Percentiles rank a stretch among this genome's conserved stretches.
Evolutionary conservation across 2,113 vertebrate genomes (phyloP).

Genomic region (Gasterosteus nipponicus): DNA sequence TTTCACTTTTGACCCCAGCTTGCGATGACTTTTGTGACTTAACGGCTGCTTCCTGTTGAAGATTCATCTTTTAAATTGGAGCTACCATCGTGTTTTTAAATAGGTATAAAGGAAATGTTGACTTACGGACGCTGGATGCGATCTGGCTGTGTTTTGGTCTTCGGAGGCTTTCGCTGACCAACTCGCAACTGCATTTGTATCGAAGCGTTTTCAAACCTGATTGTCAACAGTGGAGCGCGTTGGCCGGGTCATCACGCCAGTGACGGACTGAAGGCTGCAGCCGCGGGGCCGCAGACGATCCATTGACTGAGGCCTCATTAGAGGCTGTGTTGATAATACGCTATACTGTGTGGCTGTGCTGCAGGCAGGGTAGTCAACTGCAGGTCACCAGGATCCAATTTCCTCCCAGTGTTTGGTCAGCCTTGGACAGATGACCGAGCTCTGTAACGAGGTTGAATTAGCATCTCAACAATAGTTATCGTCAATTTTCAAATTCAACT

Average conservation of each 20-base stretch:
- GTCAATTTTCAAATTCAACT: no score
- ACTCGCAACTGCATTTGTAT: background rate
- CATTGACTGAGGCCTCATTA: background rate
- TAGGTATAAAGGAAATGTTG: conserved; percentile 9
- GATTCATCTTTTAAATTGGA: conserved; percentile 3
- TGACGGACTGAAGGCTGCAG: background rate
- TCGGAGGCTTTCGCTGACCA: background rate
- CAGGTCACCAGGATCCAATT: background rate
- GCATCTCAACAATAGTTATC: no score
- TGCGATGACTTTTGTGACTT: background rate
- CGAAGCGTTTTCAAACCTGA: background rate
- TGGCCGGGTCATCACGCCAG: background rate
- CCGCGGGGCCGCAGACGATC: background rate
- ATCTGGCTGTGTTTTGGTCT: conserved; percentile 2
- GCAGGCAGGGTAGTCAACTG: background rate
- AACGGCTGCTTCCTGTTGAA: conserved; percentile 54
- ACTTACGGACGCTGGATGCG: conserved; percentile 6
- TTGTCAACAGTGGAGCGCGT: background rate
- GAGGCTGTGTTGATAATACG: no score
- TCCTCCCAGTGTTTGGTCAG: background rate
- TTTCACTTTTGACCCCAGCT: conserved; percentile 47
- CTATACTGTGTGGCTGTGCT: background rate
- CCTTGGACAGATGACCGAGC: background rate
- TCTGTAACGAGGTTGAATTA: background rate
- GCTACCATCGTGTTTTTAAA: conserved; percentile 10